Evolutionary conservation across 2,113 vertebrate species (phyloP), one percentile per base, ranked within the genome.

Genomic region (Rousettus leschenaultii): DNA sequence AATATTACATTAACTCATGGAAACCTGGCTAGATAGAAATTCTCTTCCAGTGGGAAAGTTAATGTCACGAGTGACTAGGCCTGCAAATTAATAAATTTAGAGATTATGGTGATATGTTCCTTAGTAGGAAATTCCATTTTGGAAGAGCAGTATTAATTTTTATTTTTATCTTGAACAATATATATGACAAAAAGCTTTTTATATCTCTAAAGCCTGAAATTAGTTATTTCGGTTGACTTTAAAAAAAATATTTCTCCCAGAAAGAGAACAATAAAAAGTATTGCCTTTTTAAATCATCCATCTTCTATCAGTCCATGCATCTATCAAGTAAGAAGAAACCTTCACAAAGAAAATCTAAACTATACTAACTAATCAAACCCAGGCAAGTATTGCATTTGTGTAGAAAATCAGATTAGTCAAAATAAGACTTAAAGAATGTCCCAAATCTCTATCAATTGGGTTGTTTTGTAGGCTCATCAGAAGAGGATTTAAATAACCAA

Each of bases 311-410:
- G 21, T 71, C 21, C 77, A 63, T 55, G 53, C 12, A 89, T 12
- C 21, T 51, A 78, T 80, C 45, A 90, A 91, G 77, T 89, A 74
- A 70, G 78, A 79, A 45, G n/a, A 78, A 51, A 33, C 5, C 5
- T 38, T 93, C 30, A 79, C 66, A 91, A 66, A 95, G 68, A 86
- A 96, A 96, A 96, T 61, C 7, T 26, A 86, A 94, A 91, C 75
- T 87, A 87, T 6, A 13, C 26, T 73, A 84, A 59, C 78, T 33
- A 95, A 93, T 51, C 2, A 95, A 96, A 74, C 15, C 11, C 86
- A 71, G 33, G 21, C 14, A 78, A 91, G 51, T 51, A 21, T 77
- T 93, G 38, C 5, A 30, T 91, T 68, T 95, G 90, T 80, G n/a
- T 59, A 92, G 87, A 74, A 93, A 74, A 89, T 89, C 40, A 92